phyloP scores from a whole-genome alignment of 2,113 vertebrate species.

The Pelusios castaneus region DNA sequence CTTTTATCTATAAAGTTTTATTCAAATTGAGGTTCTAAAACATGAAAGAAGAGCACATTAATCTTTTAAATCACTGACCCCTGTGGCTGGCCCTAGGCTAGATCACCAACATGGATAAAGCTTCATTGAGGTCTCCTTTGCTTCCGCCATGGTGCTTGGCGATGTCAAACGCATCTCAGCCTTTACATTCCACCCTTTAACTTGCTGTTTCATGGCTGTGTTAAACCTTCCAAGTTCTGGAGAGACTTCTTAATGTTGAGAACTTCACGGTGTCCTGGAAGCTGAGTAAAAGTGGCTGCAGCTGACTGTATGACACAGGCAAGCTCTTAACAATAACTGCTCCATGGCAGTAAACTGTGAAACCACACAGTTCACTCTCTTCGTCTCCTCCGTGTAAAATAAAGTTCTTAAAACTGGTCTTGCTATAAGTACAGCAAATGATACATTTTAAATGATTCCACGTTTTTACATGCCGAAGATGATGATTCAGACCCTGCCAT shows the following conservation, averaged over 20 bases:
- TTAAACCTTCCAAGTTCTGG: neutral
- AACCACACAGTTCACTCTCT: conserved; percentile 35
- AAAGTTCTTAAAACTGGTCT: neutral
- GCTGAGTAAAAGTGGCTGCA: neutral
- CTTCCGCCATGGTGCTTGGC: neutral
- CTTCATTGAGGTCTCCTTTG: neutral
- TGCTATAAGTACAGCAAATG: neutral
- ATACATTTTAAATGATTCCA: neutral
- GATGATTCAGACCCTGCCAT: neutral
- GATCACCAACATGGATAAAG: neutral
- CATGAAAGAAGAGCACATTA: neutral
- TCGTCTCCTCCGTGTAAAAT: conserved; percentile 14
- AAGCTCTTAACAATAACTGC: conserved; percentile 37
- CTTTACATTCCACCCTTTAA: neutral
- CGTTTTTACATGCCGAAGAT: neutral
- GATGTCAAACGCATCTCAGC: neutral
- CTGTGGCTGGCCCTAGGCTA: neutral
- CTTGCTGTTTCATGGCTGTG: neutral
- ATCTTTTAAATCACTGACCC: neutral
- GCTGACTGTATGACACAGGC: conserved; percentile 26
- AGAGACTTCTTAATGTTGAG: neutral
- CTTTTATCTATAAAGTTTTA: neutral
- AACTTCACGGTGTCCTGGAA: neutral
- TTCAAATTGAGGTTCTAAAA: neutral
- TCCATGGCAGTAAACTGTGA: conserved; percentile 28